A percentile compares a stretch with the other conserved stretches of the same genome.
phyloP scores from a whole-genome alignment of 2,113 vertebrate genomes.

The Peromyscus maniculatus region DNA sequence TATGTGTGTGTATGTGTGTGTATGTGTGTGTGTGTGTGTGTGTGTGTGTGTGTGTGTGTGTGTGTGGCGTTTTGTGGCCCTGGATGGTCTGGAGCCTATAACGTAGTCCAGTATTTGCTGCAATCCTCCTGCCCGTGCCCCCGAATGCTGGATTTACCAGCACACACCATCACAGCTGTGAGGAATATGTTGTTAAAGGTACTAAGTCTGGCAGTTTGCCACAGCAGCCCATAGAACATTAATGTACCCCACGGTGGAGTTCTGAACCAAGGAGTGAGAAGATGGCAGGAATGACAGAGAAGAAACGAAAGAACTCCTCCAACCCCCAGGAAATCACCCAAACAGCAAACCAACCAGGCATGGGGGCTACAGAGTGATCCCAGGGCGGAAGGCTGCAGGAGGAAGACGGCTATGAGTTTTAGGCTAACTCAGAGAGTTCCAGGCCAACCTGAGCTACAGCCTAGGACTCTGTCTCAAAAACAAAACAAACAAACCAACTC shows the following conservation, averaged over 20 bases:
- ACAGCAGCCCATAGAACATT: background rate
- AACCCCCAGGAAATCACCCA: background rate
- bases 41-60: background rate
- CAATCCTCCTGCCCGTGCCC: background rate
- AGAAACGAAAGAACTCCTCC: background rate
- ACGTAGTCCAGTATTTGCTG: background rate
- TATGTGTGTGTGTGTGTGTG: background rate
- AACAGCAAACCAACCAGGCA: background rate
- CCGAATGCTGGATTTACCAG: background rate
- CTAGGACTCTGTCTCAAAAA: background rate
- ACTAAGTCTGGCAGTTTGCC: no score
- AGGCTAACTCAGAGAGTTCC: background rate
- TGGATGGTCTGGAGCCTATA: background rate
- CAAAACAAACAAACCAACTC: background rate
- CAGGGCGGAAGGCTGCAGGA: background rate
- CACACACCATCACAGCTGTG: background rate
- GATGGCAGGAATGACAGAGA: background rate
- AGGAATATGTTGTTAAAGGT: background rate
- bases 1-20: no score
- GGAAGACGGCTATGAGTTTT: background rate
- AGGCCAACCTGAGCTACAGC: background rate
- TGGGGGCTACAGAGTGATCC: background rate
- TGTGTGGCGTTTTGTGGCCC: no score
- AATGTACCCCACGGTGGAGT: background rate
- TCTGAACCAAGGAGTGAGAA: background rate